These are phyloP conservation scores for Athalia cordata DNA, from an alignment of 2,888 invertebrate species.

Conservation along the genomic window DNA sequence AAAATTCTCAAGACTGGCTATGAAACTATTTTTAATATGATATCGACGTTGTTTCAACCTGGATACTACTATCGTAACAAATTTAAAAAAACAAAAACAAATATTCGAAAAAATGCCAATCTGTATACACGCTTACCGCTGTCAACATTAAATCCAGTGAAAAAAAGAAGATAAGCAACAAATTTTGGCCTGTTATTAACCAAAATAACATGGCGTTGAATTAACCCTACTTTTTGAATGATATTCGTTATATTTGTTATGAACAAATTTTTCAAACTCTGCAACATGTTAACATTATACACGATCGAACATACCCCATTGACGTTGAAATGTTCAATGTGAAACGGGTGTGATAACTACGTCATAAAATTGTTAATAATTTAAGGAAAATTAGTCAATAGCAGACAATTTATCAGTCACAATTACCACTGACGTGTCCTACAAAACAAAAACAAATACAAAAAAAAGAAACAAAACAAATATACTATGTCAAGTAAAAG, in stretches of 20 bases:
- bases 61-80: background rate
- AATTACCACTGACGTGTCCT: background rate
- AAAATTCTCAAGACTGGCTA: constrained; percentile 38
- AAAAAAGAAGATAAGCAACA: background rate
- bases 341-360: background rate
- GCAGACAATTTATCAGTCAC: constrained; percentile 1
- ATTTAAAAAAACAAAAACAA: background rate
- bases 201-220: background rate
- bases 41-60: constrained; percentile 21
- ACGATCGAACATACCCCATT: background rate
- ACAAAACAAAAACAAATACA: background rate
- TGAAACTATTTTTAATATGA: constrained; percentile 33
- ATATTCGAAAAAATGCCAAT: background rate
- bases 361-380: background rate
- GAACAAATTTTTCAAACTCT: constrained; percentile 11
- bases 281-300: background rate
- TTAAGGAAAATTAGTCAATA: background rate
- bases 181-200: background rate
- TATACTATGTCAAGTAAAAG: no score
- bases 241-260: constrained; percentile 13
- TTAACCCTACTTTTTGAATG: background rate
- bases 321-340: background rate
- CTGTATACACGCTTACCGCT: constrained; percentile 11
- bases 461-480: background rate
- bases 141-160: background rate